phyloP scores from a whole-genome alignment of 2,113 vertebrate species.

The Myiozetetes cayanensis region DNA sequence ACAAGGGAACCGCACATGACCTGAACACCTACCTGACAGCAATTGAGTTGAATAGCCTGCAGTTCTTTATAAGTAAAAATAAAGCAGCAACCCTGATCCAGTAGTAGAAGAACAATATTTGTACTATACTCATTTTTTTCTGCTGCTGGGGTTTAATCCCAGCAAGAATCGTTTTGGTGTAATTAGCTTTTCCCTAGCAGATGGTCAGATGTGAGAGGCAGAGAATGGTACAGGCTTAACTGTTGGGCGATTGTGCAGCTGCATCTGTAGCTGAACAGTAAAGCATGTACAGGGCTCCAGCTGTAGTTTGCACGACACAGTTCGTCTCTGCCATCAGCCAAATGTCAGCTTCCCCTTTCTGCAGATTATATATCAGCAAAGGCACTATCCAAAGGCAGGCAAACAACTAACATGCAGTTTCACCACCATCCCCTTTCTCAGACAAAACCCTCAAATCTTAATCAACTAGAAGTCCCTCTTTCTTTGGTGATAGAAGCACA shows the following conservation, averaged over 20 bases:
- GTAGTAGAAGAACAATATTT: conserved; percentile 19
- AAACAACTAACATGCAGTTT: not conserved
- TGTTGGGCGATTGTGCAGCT: conserved; percentile 48
- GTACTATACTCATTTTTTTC: conserved; percentile 28
- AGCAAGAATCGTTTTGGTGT: conserved; percentile 4
- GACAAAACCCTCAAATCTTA: not conserved
- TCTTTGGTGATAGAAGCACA: conserved; percentile 38
- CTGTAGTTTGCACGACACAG: not conserved
- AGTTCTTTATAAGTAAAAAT: conserved; percentile 8
- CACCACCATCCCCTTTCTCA: not conserved
- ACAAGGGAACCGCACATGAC: not conserved
- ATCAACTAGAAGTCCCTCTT: not conserved
- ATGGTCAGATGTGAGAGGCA: conserved; percentile 57
- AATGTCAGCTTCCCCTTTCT: not conserved
- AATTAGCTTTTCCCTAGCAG: conserved; percentile 53
- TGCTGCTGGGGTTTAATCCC: conserved; percentile 34
- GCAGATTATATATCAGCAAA: not conserved
- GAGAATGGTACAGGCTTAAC: conserved; percentile 59
- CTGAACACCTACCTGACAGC: conserved; percentile 33
- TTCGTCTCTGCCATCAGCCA: not conserved
- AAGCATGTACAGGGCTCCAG: conserved; percentile 28
- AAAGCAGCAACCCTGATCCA: not conserved
- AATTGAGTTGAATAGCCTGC: not conserved
- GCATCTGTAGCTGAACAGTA: conserved; percentile 41
- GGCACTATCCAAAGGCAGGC: not conserved